Evolutionary conservation across 1,140 invertebrate genomes (phyloP).

Genomic region (Drosophila malerkotliana): DNA sequence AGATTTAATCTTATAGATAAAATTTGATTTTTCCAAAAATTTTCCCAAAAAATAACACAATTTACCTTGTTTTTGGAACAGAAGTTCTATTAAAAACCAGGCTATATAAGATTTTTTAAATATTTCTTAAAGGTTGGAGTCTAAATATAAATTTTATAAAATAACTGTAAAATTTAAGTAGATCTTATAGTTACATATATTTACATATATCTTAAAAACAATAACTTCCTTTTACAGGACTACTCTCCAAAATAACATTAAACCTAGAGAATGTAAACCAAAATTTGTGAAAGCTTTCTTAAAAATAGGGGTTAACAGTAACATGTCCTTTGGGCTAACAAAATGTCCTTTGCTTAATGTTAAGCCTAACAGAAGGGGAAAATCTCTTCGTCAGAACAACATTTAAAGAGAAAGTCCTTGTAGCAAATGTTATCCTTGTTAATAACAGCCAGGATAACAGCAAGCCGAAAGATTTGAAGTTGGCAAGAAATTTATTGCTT

Average conservation of each 20-base stretch:
- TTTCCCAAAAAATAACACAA: too few relatives aligned
- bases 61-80: too few relatives aligned
- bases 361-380: not conserved
- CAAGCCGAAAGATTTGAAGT: not conserved
- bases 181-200: too few relatives aligned
- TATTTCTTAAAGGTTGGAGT: too few relatives aligned
- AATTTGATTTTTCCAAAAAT: too few relatives aligned
- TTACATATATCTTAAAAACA: too few relatives aligned
- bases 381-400: not conserved
- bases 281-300: not conserved
- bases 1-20: too few relatives aligned
- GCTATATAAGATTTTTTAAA: too few relatives aligned
- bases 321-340: too few relatives aligned
- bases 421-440: not conserved
- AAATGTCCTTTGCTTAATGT: not conserved
- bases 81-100: too few relatives aligned
- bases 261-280: not conserved
- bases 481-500: slow-evolving; percentile 3
- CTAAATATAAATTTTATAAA: too few relatives aligned
- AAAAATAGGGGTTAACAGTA: not conserved
- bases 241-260: not conserved
- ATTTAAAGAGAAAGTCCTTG: not conserved
- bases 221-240: not conserved
- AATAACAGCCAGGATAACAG: slow-evolving; percentile 8
- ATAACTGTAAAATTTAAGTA: too few relatives aligned